These are phyloP conservation scores for Drosophila nr. fundita DNA, from an alignment of 2,888 invertebrate species.

Conservation along the genomic window DNA sequence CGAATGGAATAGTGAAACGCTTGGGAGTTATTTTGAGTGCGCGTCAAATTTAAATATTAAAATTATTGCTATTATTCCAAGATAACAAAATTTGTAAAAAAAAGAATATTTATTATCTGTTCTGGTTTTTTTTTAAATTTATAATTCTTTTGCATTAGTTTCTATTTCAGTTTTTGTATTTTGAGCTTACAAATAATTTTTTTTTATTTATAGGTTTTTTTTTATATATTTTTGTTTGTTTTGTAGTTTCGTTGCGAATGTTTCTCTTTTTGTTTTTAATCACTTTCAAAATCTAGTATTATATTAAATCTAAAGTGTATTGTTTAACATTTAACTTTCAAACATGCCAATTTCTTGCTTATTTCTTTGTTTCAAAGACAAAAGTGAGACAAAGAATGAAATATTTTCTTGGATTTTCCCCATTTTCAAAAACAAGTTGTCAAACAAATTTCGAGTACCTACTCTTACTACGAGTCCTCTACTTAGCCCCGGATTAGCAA, in stretches of 20 bases:
- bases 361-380: not conserved
- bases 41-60: constrained; percentile 15
- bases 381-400: constrained; percentile 15
- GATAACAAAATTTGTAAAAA: not conserved
- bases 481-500: constrained; percentile 51
- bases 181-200: not conserved
- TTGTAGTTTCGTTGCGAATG: not conserved
- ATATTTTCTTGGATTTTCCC: constrained; percentile 8
- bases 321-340: not conserved
- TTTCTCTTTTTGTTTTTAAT: no score
- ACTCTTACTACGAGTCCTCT: constrained; percentile 2
- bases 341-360: not conserved
- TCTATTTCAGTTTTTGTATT: not conserved
- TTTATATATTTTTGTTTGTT: not conserved
- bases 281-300: not conserved
- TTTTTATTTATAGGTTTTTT: not conserved
- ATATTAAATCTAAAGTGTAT: no score
- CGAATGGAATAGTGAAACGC: constrained; percentile 33
- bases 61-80: not conserved
- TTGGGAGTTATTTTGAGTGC: not conserved
- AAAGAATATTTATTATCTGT: not conserved
- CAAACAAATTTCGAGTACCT: constrained; percentile 60
- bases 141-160: not conserved
- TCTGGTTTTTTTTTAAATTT: not conserved
- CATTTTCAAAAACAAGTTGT: constrained; percentile 59